Evolutionary conservation across 1,140 invertebrate species (phyloP).

Genomic region (Gryllus bimaculatus): DNA sequence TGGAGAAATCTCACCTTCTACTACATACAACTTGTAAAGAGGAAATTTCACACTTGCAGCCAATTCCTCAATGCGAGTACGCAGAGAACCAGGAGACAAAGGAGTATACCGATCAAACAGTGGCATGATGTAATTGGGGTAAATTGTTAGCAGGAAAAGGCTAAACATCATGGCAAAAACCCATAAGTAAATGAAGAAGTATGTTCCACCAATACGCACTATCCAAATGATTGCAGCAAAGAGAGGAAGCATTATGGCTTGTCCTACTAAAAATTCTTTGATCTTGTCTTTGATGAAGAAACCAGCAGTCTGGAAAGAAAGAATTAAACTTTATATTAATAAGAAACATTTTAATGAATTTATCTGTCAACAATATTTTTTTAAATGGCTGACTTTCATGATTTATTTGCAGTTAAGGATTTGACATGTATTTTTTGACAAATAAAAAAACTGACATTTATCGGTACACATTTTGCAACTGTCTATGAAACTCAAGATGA

Average conservation of each 20-base stretch:
- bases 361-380: too few species aligned
- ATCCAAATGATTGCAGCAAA: conserved; percentile 76
- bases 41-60: conserved; percentile 85
- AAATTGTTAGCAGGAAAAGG: conserved; percentile 78
- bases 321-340: conserved; percentile 7
- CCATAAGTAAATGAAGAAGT: conserved; percentile 96
- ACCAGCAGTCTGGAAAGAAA: conserved; percentile 58
- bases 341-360: neutral
- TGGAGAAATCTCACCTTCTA: conserved; percentile 58
- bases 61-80: conserved; percentile 77
- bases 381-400: too few species aligned
- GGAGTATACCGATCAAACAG: conserved; percentile 98
- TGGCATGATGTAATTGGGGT: conserved; percentile 95
- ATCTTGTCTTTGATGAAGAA: conserved; percentile 94
- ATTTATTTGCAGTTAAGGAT: too few species aligned
- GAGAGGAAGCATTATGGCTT: conserved; percentile 71
- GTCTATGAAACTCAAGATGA: too few species aligned
- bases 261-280: conserved; percentile 72
- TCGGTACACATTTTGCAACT: too few species aligned
- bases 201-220: conserved; percentile 76
- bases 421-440: too few species aligned
- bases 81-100: conserved; percentile 81
- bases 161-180: conserved; percentile 69
- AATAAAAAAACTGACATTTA: too few species aligned
- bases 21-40: conserved; percentile 89